These are phyloP conservation scores for Chymomyza caudatula DNA, from an alignment of 2,888 invertebrate species.

Conservation along the genomic window DNA sequence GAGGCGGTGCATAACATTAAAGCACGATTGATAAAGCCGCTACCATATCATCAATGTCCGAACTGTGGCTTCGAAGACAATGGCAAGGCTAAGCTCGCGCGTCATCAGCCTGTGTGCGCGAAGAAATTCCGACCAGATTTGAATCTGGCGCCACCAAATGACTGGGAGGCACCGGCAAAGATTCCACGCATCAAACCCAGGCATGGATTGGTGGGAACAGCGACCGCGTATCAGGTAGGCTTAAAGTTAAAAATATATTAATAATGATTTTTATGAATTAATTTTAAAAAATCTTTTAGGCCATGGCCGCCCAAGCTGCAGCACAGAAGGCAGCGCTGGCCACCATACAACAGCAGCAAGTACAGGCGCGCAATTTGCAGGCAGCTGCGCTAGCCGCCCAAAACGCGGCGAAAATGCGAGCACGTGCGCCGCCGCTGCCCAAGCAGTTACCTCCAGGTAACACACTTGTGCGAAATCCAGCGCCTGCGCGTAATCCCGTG, in stretches of 20 bases:
- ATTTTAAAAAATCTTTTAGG: slow-evolving; percentile 49
- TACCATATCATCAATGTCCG: slow-evolving; percentile 93
- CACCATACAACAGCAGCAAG: slow-evolving; percentile 76
- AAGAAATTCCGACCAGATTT: slow-evolving; percentile 93
- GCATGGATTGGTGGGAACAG: slow-evolving; percentile 78
- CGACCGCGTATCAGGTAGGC: slow-evolving; percentile 78
- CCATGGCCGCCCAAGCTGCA: slow-evolving; percentile 78
- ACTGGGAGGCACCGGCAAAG: slow-evolving; percentile 96
- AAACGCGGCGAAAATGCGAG: slow-evolving; percentile 75
- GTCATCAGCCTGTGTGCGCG: slow-evolving; percentile 91
- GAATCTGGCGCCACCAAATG: slow-evolving; percentile 91
- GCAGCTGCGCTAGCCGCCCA: slow-evolving; percentile 75
- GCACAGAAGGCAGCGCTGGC: slow-evolving; percentile 77
- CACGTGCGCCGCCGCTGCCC: slow-evolving; percentile 70
- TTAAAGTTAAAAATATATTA: too few species aligned
- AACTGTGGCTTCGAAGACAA: slow-evolving; percentile 97
- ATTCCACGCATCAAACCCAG: slow-evolving; percentile 83
- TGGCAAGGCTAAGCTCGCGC: slow-evolving; percentile 92
- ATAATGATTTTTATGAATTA: background rate
- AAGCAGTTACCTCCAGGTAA: slow-evolving; percentile 60
- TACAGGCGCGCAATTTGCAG: slow-evolving; percentile 74
- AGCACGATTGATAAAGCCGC: slow-evolving; percentile 90
- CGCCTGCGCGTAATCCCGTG: slow-evolving; percentile 70
- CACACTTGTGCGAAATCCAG: slow-evolving; percentile 64
- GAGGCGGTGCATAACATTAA: slow-evolving; percentile 91